phyloP scores from a whole-genome alignment of 1,140 invertebrate species.

The Drosophila bocki region DNA sequence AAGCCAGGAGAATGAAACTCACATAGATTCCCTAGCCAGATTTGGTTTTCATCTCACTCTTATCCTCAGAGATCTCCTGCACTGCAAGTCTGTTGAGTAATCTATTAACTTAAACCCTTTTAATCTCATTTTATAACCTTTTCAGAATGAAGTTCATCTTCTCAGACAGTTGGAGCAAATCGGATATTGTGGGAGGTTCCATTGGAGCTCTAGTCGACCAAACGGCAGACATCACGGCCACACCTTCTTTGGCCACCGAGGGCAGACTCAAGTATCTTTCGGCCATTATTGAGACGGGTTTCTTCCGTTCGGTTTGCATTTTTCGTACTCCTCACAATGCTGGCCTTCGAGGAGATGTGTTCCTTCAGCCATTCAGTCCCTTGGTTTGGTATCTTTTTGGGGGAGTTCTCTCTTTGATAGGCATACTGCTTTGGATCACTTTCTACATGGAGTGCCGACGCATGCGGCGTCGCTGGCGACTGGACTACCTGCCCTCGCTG shows the following conservation, averaged over 20 bases:
- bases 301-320: constrained; percentile 69
- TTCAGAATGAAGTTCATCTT: constrained; percentile 62
- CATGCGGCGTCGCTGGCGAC: constrained; percentile 26
- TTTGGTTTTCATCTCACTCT: constrained; percentile 64
- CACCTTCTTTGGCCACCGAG: constrained; percentile 56
- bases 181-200: constrained; percentile 57
- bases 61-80: constrained; percentile 50
- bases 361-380: constrained; percentile 69
- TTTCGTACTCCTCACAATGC: constrained; percentile 79
- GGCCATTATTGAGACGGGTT: constrained; percentile 64
- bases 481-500: constrained; percentile 67
- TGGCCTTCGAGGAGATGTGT: constrained; percentile 66
- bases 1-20: constrained; percentile 53
- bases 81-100: constrained; percentile 44
- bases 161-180: constrained; percentile 66
- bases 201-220: constrained; percentile 62
- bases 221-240: constrained; percentile 61
- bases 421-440: constrained; percentile 60
- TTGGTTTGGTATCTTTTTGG: constrained; percentile 71
- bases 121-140: neutral
- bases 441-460: constrained; percentile 66
- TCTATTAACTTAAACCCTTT: neutral
- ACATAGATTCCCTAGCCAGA: constrained; percentile 59
- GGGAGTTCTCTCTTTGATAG: constrained; percentile 46
- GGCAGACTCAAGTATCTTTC: constrained; percentile 58